A percentile compares a stretch with the other conserved stretches of the same genome.
Evolutionary conservation across 2,113 vertebrate genomes (phyloP).

Genomic region (Sylvia atricapilla): DNA sequence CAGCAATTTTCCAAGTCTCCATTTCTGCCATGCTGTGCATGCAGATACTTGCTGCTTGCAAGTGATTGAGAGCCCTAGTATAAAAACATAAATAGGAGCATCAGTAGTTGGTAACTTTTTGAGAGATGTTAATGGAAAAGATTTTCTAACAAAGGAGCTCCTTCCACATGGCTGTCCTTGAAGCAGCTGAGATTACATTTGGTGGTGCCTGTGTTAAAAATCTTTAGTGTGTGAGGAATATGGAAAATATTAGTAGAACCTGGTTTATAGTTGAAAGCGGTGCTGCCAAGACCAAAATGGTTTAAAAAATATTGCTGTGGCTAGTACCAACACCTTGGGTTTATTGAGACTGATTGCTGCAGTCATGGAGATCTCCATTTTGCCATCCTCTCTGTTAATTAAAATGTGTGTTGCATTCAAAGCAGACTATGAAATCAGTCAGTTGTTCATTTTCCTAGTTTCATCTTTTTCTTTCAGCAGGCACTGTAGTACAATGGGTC

Average conservation of each 20-base stretch:
- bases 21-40: not conserved
- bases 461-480: slow-evolving; percentile 15
- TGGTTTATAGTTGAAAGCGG: not conserved
- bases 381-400: not conserved
- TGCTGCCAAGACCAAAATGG: not conserved
- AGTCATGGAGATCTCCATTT: not conserved
- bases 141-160: not conserved
- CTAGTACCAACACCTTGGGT: not conserved
- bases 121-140: not conserved
- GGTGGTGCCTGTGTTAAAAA: not conserved
- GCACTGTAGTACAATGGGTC: not conserved
- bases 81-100: not conserved
- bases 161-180: not conserved
- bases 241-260: slow-evolving; percentile 26
- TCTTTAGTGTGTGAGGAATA: not conserved
- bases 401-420: not conserved
- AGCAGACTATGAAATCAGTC: not conserved
- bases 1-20: not conserved
- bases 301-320: not conserved
- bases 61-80: not conserved
- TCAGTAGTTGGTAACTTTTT: not conserved
- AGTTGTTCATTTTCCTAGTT: slow-evolving; percentile 11
- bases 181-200: not conserved
- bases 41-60: not conserved
- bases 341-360: slow-evolving; percentile 2